Percentiles rank a stretch among this genome's conserved stretches.
phyloP scores from a whole-genome alignment of 2,888 invertebrate species.

The Sesamia inferens region DNA sequence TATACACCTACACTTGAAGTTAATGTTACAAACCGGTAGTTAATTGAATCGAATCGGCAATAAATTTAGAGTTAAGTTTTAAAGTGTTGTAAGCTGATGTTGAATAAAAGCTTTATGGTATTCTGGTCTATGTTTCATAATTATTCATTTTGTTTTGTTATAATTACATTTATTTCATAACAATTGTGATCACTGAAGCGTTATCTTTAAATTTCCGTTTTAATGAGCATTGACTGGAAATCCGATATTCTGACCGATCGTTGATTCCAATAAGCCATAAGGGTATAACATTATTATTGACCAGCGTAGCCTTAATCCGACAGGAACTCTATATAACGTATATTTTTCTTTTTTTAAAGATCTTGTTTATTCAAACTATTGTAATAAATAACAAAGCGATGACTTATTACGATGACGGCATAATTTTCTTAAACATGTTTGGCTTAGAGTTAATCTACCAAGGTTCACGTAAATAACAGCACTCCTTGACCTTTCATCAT shows the following conservation, averaged over 20 bases:
- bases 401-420: not conserved
- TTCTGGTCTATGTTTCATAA: not conserved
- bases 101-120: not conserved
- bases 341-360: too few relatives aligned
- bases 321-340: not conserved
- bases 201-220: conserved; percentile 7
- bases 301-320: not conserved
- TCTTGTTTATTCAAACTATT: not conserved
- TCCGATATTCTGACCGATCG: conserved; percentile 17
- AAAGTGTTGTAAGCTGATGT: conserved; percentile 3
- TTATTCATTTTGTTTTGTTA: conserved; percentile 23
- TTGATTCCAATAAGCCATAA: conserved; percentile 5
- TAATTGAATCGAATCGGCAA: conserved; percentile 13
- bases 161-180: not conserved
- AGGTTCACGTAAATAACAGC: not conserved
- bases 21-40: conserved; percentile 18
- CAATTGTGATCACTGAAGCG: conserved; percentile 17
- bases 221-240: conserved; percentile 16
- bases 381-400: not conserved
- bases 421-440: not conserved
- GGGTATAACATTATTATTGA: not conserved
- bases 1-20: conserved; percentile 26
- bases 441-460: not conserved
- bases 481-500: conserved; percentile 12
- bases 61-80: conserved; percentile 19